These are phyloP conservation scores for Climacteris rufus DNA, from an alignment of 2,113 vertebrate genomes.

Conservation along the genomic window DNA sequence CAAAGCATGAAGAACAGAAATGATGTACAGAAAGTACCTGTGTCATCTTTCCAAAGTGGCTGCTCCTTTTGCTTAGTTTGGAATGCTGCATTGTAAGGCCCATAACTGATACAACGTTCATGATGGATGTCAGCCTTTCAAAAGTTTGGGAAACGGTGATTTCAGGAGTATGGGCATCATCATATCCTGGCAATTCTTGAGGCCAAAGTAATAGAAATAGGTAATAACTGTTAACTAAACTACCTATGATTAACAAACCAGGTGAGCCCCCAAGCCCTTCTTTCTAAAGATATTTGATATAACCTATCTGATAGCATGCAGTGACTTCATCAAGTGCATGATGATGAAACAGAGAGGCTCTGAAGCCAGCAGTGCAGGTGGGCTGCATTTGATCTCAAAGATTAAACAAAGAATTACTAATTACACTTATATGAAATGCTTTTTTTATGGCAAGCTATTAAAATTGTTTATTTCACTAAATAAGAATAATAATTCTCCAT, in stretches of 20 bases:
- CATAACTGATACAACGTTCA: not conserved
- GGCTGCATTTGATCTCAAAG: not conserved
- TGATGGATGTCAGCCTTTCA: not conserved
- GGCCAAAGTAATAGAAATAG: not conserved
- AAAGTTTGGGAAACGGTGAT: not conserved
- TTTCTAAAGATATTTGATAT: not conserved
- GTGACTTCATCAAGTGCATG: not conserved
- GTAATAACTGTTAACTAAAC: not conserved
- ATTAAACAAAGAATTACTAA: not conserved
- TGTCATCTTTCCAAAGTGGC: not conserved
- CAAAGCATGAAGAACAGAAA: not conserved
- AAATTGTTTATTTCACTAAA: not conserved
- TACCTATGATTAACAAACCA: not conserved
- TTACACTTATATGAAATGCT: not conserved
- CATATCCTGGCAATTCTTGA: not conserved
- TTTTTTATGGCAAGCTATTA: not conserved
- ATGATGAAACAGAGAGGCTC: not conserved
- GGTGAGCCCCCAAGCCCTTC: not conserved
- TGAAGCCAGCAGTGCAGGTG: not conserved
- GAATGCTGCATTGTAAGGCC: not conserved
- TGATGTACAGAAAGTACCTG: not conserved
- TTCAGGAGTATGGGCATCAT: not conserved
- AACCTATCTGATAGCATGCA: fast-evolving
- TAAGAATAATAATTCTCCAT: not conserved
- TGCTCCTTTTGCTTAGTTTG: not conserved